Conservation (phyloP, 1,140 invertebrate genomes). For the Carcinoscorpius rotundicauda region DNA sequence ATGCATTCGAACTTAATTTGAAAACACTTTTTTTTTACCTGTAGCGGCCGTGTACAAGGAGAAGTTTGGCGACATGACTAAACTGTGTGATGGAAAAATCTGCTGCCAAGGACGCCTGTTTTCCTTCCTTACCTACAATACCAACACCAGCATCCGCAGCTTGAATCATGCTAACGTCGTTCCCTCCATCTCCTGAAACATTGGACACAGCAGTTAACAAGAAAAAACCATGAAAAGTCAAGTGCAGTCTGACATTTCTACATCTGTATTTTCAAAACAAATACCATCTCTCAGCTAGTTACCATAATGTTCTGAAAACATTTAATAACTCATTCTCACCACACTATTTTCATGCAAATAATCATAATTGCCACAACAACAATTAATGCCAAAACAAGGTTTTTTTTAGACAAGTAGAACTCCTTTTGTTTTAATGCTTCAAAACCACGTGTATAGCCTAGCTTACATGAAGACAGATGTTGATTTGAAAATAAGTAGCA, state of each 20-base stretch:
- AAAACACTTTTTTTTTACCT: slow-evolving; percentile 8
- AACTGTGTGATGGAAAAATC: slow-evolving; percentile 97
- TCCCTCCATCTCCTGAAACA: slow-evolving; percentile 66
- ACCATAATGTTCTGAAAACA: not conserved
- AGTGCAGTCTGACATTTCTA: not conserved
- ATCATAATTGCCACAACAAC: no score
- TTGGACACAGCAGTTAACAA: slow-evolving; percentile 30
- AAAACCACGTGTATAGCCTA: no score
- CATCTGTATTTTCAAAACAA: not conserved
- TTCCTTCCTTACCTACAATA: slow-evolving; percentile 59
- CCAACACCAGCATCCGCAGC: slow-evolving; percentile 94
- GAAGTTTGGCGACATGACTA: slow-evolving; percentile 61
- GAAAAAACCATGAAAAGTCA: slow-evolving; percentile 36
- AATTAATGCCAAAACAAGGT: no score
- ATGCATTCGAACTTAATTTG: no score
- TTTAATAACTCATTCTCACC: no score
- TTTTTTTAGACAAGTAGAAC: no score
- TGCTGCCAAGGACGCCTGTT: slow-evolving; percentile 82
- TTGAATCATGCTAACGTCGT: slow-evolving; percentile 75
- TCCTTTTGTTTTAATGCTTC: no score
- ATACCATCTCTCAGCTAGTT: not conserved
- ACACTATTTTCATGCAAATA: no score
- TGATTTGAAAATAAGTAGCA: no score
- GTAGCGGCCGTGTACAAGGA: slow-evolving; percentile 89
- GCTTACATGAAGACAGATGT: no score